Evolutionary conservation across 2,113 vertebrate species (phyloP).

Genomic region (Neotragus pygmaeus): DNA sequence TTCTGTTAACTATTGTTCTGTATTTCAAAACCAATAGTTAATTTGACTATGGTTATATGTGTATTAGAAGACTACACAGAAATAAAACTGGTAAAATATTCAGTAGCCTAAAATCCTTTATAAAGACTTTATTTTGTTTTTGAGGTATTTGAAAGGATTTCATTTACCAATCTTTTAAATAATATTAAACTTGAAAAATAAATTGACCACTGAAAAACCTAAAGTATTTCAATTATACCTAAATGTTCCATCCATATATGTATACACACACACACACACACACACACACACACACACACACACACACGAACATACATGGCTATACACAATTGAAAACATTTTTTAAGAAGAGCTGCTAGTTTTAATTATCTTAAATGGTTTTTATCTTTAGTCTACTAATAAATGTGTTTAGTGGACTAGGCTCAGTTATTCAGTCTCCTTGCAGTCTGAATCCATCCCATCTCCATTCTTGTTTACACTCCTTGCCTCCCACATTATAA

Average conservation of each 20-base stretch:
- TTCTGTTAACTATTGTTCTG: constrained; percentile 52
- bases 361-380: too few species aligned
- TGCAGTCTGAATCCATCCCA: too few species aligned
- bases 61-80: not conserved
- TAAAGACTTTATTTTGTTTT: not conserved
- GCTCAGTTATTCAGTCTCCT: too few species aligned
- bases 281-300: not conserved
- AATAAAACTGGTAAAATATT: not conserved
- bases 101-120: not conserved
- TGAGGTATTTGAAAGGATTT: not conserved
- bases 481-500: too few species aligned
- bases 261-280: too few species aligned
- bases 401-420: too few species aligned
- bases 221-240: not conserved
- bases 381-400: too few species aligned
- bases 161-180: not conserved
- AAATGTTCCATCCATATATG: not conserved
- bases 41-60: constrained; percentile 37
- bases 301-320: not conserved
- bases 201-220: not conserved
- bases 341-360: too few species aligned
- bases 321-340: too few species aligned
- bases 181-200: not conserved
- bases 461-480: too few species aligned
- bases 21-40: constrained; percentile 65